Conservation (phyloP, 2,797 vertebrate genomes). For the Hafferia zeledoni region DNA sequence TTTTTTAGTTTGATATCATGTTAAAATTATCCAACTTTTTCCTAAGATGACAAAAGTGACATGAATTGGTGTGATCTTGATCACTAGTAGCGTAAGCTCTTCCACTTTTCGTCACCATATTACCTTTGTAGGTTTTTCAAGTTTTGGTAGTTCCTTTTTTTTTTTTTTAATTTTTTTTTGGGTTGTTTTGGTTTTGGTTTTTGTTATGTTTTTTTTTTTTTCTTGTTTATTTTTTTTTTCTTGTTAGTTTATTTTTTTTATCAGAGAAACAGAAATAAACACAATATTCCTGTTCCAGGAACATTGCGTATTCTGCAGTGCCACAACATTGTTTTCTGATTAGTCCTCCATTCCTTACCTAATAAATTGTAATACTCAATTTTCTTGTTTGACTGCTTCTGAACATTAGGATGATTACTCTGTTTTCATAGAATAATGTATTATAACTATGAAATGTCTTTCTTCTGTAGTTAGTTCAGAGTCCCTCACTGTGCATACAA, state of each 20-base stretch:
- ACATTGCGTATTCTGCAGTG: conserved; percentile 13
- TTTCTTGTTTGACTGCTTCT: conserved; percentile 57
- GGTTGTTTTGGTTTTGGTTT: not conserved
- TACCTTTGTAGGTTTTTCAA: not conserved
- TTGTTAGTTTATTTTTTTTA: not conserved
- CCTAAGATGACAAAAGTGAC: not conserved
- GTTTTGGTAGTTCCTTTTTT: not conserved
- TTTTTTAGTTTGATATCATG: not conserved
- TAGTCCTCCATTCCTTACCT: conserved; percentile 1
- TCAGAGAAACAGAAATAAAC: not conserved
- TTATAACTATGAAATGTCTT: conserved; percentile 20
- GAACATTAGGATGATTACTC: conserved; percentile 52
- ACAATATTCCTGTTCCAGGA: not conserved
- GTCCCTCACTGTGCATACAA: conserved; percentile 31
- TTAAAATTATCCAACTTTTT: not conserved
- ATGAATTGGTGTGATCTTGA: not conserved
- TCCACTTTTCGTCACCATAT: not conserved
- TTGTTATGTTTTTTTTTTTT: too few species aligned
- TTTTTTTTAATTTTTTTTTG: accelerated
- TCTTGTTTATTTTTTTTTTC: not conserved
- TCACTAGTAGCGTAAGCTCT: not conserved
- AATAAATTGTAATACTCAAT: conserved; percentile 58
- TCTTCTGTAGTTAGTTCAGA: not conserved
- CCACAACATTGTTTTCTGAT: not conserved
- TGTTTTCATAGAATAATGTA: conserved; percentile 32